phyloP scores from a whole-genome alignment of 2,888 invertebrate genomes.

The Calameuta filiformis region DNA sequence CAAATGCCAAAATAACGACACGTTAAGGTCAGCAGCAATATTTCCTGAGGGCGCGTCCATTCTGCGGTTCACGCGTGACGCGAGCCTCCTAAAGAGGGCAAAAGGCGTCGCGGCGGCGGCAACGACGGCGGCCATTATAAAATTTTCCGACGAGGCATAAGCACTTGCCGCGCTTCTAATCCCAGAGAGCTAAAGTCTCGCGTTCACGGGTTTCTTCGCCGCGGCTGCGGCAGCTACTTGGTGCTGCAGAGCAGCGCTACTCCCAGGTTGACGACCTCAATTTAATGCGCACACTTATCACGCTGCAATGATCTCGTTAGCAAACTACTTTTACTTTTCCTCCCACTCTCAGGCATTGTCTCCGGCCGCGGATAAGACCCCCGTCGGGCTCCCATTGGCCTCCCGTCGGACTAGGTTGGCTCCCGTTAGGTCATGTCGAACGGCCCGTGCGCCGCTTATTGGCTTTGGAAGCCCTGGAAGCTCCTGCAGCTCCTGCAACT shows the following conservation, averaged over 20 bases:
- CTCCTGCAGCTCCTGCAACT: constrained; percentile 36
- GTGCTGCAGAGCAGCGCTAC: constrained; percentile 25
- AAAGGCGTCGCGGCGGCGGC: too few relatives aligned
- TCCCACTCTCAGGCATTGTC: constrained; percentile 6
- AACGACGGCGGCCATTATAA: too few relatives aligned
- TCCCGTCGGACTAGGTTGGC: too few relatives aligned
- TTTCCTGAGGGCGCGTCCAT: too few relatives aligned
- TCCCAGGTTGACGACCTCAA: constrained; percentile 39
- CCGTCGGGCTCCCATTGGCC: too few relatives aligned
- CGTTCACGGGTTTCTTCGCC: not conserved
- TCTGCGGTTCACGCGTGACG: too few relatives aligned
- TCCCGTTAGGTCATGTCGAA: constrained; percentile 30
- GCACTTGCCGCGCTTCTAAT: constrained; percentile 3
- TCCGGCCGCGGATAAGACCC: too few relatives aligned
- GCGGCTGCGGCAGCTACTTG: not conserved
- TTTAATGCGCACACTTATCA: constrained; percentile 48
- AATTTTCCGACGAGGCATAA: too few relatives aligned
- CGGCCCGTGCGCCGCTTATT: constrained; percentile 44
- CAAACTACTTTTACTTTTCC: constrained; percentile 34
- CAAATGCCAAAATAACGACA: too few relatives aligned
- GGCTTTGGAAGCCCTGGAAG: constrained; percentile 52
- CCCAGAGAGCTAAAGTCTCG: not conserved
- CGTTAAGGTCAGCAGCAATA: too few relatives aligned
- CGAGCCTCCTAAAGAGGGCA: too few relatives aligned
- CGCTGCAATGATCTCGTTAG: constrained; percentile 49